A percentile compares a stretch with the other conserved stretches of the same genome.
Conservation (phyloP, 2,888 invertebrate species). For the Exocentrus adspersus region DNA sequence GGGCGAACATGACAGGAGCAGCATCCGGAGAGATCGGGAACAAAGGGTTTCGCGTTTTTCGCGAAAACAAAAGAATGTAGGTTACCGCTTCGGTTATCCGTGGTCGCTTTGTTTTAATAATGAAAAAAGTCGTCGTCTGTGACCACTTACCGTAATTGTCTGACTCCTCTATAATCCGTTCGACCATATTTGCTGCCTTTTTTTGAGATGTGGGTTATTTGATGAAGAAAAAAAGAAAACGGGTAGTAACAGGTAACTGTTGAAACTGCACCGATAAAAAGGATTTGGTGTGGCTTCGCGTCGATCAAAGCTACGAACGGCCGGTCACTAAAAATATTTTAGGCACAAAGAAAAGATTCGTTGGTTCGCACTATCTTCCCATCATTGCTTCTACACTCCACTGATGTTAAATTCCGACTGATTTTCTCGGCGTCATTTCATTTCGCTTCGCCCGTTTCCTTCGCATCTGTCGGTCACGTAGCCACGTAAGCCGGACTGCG, state of each 20-base stretch:
- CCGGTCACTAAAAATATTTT: constrained; percentile 54
- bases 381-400: constrained; percentile 55
- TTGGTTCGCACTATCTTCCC: constrained; percentile 60
- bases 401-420: constrained; percentile 64
- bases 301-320: constrained; percentile 48
- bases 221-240: no score
- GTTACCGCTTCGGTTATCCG: constrained; percentile 8
- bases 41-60: constrained; percentile 52
- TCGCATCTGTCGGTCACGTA: constrained; percentile 47
- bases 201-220: constrained; percentile 37
- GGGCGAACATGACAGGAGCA: constrained; percentile 29
- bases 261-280: constrained; percentile 34
- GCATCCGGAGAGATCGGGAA: constrained; percentile 14
- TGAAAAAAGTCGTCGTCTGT: not conserved
- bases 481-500: constrained; percentile 39
- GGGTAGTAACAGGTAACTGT: constrained; percentile 33
- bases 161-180: constrained; percentile 73
- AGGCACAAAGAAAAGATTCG: constrained; percentile 59
- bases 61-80: constrained; percentile 45
- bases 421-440: constrained; percentile 36
- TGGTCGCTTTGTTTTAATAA: constrained; percentile 4
- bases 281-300: constrained; percentile 35
- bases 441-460: constrained; percentile 30
- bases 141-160: constrained; percentile 65
- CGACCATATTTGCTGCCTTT: constrained; percentile 66